phyloP scores from a whole-genome alignment of 2,888 invertebrate genomes.

The Autographa gamma region DNA sequence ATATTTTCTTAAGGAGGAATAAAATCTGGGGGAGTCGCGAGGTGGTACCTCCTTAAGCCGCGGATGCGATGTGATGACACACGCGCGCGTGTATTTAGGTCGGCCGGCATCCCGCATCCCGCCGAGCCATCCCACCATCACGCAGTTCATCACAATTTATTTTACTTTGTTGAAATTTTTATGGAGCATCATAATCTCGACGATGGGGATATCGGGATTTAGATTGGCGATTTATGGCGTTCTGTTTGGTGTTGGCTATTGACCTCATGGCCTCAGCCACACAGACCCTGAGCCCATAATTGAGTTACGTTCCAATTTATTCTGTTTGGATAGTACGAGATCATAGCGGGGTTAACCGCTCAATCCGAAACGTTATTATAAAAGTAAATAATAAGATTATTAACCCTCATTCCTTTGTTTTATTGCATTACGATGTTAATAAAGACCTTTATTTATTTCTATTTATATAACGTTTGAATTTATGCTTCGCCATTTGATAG shows the following conservation, averaged over 20 bases:
- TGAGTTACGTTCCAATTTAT: slow-evolving; percentile 7
- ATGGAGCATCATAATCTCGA: slow-evolving; percentile 57
- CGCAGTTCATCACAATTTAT: slow-evolving; percentile 56
- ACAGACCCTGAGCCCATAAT: background rate
- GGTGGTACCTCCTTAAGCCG: slow-evolving; percentile 58
- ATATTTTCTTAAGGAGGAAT: slow-evolving; percentile 66
- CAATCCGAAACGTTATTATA: background rate
- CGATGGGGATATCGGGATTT: slow-evolving; percentile 33
- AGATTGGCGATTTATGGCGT: slow-evolving; percentile 37
- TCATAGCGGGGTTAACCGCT: background rate
- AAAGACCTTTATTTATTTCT: background rate
- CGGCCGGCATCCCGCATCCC: slow-evolving; percentile 54
- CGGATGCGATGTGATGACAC: slow-evolving; percentile 61
- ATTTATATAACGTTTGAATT: background rate
- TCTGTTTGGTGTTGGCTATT: slow-evolving; percentile 20
- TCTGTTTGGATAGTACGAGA: slow-evolving; percentile 2
- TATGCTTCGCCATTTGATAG: too few relatives aligned
- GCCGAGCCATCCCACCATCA: background rate
- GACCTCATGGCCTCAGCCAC: background rate
- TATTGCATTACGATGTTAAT: slow-evolving; percentile 2
- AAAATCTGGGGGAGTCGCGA: slow-evolving; percentile 58
- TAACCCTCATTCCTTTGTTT: background rate
- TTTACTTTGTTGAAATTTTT: slow-evolving; percentile 59
- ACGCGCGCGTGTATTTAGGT: slow-evolving; percentile 59
- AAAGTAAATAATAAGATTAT: slow-evolving; percentile 5